Base-by-base conservation (phyloP, 1,140 invertebrate species). In the Drosophila athabasca region DNA sequence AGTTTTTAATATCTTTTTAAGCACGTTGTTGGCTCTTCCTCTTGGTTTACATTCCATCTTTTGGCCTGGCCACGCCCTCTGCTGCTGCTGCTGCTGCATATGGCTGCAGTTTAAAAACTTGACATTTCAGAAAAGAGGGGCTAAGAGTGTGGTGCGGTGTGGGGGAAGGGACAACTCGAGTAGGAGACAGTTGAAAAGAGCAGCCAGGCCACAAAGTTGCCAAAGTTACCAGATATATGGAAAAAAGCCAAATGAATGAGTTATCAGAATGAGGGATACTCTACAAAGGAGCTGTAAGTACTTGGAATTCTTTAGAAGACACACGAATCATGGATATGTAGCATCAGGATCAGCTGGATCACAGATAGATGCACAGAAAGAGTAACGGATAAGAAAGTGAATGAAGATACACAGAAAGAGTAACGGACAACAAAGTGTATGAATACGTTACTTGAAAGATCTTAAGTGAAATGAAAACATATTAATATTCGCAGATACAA, bases 1-100 rank as follows among this genome's bases (percentile, higher is more conserved):
- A 69, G 53, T 78, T 72, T 72, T 66, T 66, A 54, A 60, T 77
- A 65, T 71, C 39, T 77, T 77, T 60, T 45, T 48, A 41, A 55
- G 54, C 58, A 62, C 39, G 24, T 22, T 43, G 46, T 49, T 50
- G 22, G 13, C 29, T 62, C 13, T 29, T 19, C 22, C 31, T 29
- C n/a, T 43, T 49, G 3, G 4, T 22, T 17, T 13, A 29, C 22
- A 35, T 15, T 41, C 53, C 60, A 46, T 71, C 35, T 50, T 52
- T 39, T 43, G 24, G 31, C 8, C 8, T 35, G 31, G 31, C 31
- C 62, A 68, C 53, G 22, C 65, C 58, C 72, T 13, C 24, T 6
- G 11, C 46, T 53, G 50, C 50, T 54, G 44, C 39, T 54, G 55
- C 24, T 6, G 8, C 46, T 53, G 50, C 50, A 62, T 49, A 44